Evolutionary conservation across 2,113 vertebrate species (phyloP).

Genomic region (Elgaria multicarinata): DNA sequence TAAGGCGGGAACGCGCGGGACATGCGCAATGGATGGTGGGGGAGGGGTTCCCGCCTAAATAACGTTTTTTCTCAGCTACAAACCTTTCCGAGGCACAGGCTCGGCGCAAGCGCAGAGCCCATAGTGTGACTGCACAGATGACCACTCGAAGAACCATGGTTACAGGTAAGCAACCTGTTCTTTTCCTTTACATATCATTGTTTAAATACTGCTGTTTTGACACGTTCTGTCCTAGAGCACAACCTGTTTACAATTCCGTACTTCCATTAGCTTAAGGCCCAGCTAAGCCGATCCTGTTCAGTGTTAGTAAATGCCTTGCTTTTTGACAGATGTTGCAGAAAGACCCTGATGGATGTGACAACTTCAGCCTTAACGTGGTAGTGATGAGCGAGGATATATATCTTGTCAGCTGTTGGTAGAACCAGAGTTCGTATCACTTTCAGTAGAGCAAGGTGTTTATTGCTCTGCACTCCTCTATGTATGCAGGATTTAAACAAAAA

Average conservation of each 20-base stretch:
- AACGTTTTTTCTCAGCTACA: no score
- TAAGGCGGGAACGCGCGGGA: no score
- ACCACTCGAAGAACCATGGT: no score
- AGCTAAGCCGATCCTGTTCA: conserved; percentile 63
- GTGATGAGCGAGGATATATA: conserved; percentile 31
- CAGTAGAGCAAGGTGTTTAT: conserved; percentile 4
- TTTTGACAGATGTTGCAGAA: conserved; percentile 63
- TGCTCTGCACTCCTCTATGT: background rate
- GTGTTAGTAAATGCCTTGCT: conserved; percentile 57
- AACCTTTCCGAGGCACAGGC: no score
- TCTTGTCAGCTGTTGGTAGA: conserved; percentile 34
- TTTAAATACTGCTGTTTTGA: conserved; percentile 63
- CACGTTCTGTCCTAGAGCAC: conserved; percentile 68
- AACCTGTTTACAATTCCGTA: conserved; percentile 63
- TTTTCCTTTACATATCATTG: conserved; percentile 62
- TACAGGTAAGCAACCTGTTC: no score
- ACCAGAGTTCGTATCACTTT: conserved; percentile 10
- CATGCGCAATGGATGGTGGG: no score
- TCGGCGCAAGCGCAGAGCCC: no score
- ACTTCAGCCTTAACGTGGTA: conserved; percentile 45
- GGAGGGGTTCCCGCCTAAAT: no score
- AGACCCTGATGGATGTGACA: conserved; percentile 64
- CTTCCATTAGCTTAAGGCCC: conserved; percentile 61
- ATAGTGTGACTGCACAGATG: no score
- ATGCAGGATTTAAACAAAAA: background rate